These are phyloP conservation scores for Stenodera caucasica DNA, from an alignment of 2,888 invertebrate genomes.

Conservation along the genomic window DNA sequence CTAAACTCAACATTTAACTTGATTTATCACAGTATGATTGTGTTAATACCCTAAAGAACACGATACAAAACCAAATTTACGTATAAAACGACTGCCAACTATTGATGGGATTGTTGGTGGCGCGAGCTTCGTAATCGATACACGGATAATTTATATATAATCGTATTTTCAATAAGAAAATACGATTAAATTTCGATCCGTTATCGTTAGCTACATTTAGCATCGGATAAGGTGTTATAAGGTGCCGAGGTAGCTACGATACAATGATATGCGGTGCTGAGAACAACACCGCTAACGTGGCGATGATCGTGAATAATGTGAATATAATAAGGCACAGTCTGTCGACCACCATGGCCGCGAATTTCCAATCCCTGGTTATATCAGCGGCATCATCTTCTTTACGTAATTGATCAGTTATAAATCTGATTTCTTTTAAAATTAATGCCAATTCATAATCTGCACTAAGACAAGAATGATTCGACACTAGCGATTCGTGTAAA, in stretches of 20 bases:
- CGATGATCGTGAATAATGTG: conserved; percentile 97
- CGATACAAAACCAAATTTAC: conserved; percentile 51
- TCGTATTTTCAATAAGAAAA: conserved; percentile 26
- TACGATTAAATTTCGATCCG: conserved; percentile 28
- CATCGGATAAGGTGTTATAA: conserved; percentile 26
- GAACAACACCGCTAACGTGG: conserved; percentile 95
- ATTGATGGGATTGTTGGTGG: conserved; percentile 33
- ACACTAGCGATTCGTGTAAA: conserved; percentile 71
- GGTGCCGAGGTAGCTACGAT: conserved; percentile 68
- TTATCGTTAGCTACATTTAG: conserved; percentile 29
- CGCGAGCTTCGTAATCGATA: conserved; percentile 39
- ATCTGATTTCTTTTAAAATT: conserved; percentile 92
- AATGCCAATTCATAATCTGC: conserved; percentile 92
- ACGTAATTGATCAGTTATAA: conserved; percentile 91
- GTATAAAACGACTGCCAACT: conserved; percentile 50
- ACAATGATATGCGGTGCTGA: conserved; percentile 96
- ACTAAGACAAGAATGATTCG: conserved; percentile 85
- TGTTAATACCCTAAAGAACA: conserved; percentile 55
- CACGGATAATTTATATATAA: conserved; percentile 27
- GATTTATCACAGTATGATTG: conserved; percentile 69
- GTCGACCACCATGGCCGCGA: conserved; percentile 99
- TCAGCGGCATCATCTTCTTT: conserved; percentile 93
- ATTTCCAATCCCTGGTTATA: conserved; percentile 98
- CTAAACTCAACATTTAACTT: conserved; percentile 68
- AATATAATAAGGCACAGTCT: conserved; percentile 99